These are phyloP conservation scores for Ophion ventricosus DNA, from an alignment of 2,888 invertebrate genomes.

Conservation along the genomic window DNA sequence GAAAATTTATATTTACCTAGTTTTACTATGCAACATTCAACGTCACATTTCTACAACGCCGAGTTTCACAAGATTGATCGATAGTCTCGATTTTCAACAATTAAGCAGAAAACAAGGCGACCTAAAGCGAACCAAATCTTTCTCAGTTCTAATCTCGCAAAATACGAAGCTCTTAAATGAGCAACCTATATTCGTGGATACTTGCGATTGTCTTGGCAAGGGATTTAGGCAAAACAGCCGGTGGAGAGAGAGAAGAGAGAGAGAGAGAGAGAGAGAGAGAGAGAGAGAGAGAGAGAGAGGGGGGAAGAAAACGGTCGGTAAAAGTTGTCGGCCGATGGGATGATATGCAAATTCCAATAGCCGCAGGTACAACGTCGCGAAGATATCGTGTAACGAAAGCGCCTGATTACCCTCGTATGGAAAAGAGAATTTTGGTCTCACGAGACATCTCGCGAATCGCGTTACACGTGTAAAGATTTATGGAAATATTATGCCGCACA, in stretches of 20 bases:
- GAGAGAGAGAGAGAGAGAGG: slow-evolving; percentile 62
- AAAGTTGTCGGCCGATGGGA: slow-evolving; percentile 70
- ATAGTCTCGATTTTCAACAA: not conserved
- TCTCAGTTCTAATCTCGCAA: slow-evolving; percentile 49
- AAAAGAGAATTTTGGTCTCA: slow-evolving; percentile 51
- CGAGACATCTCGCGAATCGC: slow-evolving; percentile 12
- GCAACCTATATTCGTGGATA: slow-evolving; percentile 35
- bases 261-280: slow-evolving; percentile 18
- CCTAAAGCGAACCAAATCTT: slow-evolving; percentile 42
- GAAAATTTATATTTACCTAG: not conserved
- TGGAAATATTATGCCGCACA: slow-evolving; percentile 47
- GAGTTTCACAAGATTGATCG: not conserved
- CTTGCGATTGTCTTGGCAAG: slow-evolving; percentile 58
- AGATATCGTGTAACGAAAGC: slow-evolving; percentile 59
- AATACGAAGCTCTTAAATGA: slow-evolving; percentile 45
- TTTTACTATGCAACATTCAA: not conserved
- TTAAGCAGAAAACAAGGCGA: slow-evolving; percentile 4
- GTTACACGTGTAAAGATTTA: slow-evolving; percentile 64
- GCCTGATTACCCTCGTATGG: slow-evolving; percentile 67
- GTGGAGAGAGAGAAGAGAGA: too few relatives aligned
- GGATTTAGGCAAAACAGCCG: slow-evolving; percentile 62
- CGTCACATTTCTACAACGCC: not conserved
- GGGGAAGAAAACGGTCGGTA: slow-evolving; percentile 66
- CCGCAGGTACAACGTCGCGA: slow-evolving; percentile 34
- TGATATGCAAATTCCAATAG: slow-evolving; percentile 70